Base-by-base conservation (phyloP, 2,797 vertebrate species). In the Borostomias antarcticus region DNA sequence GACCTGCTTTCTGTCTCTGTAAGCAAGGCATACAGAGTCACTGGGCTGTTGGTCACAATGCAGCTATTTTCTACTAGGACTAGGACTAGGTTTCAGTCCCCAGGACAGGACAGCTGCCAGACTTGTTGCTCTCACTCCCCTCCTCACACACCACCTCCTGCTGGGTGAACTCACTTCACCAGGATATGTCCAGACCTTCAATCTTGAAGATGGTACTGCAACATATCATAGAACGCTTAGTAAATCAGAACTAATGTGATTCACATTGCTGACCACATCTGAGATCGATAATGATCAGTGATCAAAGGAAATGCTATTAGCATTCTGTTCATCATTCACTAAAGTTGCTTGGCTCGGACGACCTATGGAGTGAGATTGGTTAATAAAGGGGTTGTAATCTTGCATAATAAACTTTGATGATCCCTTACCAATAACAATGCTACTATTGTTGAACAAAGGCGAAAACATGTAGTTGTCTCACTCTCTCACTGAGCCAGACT, bases 1-100 rank as follows among this genome's bases (percentile, higher is more conserved):
- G 85, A 89, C 76, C 83, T 78, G 81, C 73, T 85, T 77, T 58
- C 66, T 78, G 64, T 35, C 19, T 63, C 62, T 64, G 67, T n/a
- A n/a, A n/a, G n/a, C n/a, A 69, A 69, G 56, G 43, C 11, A 58
- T 65, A 70, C 67, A 62, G 11, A 26, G 45, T 51, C 52, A 70
- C 64, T 45, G 66, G 69, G 54, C 63, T 58, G 64, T 78, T 68
- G 43, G 77, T 78, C 70, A 78, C 35, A 2, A 51, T 56, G 72
- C 54, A 75, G 79, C 73, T 74, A 81, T 77, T 78, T 74, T 60
- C 67, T 71, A 72, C 45, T 63, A 53, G 4, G 4, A n/a, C n/a
- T 33, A 3, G 21, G 58, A 57, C 29, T 48, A 5, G 47, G 58
- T 68, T 65, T 56, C 61, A 69, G 62, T 62, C 69, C 74, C 33